Percentiles rank a stretch among this genome's conserved stretches.
Evolutionary conservation across 2,888 invertebrate species (phyloP).

Genomic region (Alentia gelatinosa): DNA sequence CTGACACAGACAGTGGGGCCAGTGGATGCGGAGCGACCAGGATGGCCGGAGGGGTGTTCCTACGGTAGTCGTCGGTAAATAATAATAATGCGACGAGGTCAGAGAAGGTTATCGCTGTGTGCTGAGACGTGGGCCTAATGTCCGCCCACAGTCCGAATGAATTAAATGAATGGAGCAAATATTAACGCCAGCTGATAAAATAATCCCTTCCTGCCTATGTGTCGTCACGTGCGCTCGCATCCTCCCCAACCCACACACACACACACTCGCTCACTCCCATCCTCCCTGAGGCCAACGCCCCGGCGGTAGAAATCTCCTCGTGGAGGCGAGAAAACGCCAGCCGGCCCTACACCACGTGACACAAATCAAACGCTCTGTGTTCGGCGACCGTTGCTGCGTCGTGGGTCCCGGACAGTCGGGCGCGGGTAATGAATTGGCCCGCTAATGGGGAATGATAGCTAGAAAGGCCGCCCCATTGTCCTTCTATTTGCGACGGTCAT

Average conservation of each 20-base stretch:
- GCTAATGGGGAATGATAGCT: not conserved
- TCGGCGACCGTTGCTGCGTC: not conserved
- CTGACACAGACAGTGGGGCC: too few species aligned
- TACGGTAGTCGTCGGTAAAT: not conserved
- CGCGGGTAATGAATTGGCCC: not conserved
- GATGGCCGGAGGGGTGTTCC: not conserved
- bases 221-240: not conserved
- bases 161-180: conserved; percentile 11
- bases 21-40: too few species aligned
- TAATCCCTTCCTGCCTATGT: not conserved
- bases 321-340: not conserved
- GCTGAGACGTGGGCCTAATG: conserved; percentile 2
- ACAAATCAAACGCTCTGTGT: conserved; percentile 7
- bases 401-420: not conserved
- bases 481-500: not conserved
- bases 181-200: conserved; percentile 20
- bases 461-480: not conserved
- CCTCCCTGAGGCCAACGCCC: not conserved
- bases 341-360: not conserved
- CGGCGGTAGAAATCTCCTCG: not conserved
- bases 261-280: not conserved
- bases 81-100: not conserved
- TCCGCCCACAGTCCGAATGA: not conserved
- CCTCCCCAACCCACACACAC: not conserved
- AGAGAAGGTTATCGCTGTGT: not conserved